Base-by-base conservation (phyloP, 2,888 invertebrate genomes). In the Stenichneumon culpator region DNA sequence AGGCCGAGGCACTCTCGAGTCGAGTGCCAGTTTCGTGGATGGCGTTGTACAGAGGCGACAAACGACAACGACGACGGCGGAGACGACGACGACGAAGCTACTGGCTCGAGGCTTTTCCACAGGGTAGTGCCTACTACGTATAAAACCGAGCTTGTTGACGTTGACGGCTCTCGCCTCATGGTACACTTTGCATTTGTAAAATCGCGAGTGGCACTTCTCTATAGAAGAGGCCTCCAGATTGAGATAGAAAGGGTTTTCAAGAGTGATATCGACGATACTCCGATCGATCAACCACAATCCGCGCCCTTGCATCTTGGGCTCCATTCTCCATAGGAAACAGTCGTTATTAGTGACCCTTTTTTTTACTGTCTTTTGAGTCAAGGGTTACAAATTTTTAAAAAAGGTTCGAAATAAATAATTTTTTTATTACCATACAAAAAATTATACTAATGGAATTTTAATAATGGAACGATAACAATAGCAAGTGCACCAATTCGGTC, bases 1-100 rank as follows among this genome's bases (percentile, higher is more conserved):
- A 75, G 82, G 84, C 79, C 78, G 70, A 86, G 75, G 74, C 57
- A 77, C 82, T 75, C 74, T 79, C 68, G 75, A 79, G 60, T 79
- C 82, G 79, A 85, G 85, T 72, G 82, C 82, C 82, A 83, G 82
- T 80, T 85, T 79, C 44, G 79, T 77, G 72, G 75, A 79, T 82
- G 73, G 81, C 39, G 77, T 50, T 78, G 60, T 69, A 60, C 79
- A 63, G 79, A 79, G 79, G 57, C 72, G 75, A 72, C 57, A 67
- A 57, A 50, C 50, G 36, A 39, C 44, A 60, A 63, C 44, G 73
- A 63, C 25, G 73, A 11, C 19, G 63, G 22, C 25, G 39, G 47
- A 50, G 80, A 68, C 57, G 39, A 77, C 60, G 67, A 25, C 75
- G 65, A 78, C 67, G 52, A 68, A 39, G 47, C 57, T n/a, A 44